These are phyloP conservation scores for Brachyhypopomus occidentalis DNA, from an alignment of 2,113 vertebrate genomes.

Conservation along the genomic window DNA sequence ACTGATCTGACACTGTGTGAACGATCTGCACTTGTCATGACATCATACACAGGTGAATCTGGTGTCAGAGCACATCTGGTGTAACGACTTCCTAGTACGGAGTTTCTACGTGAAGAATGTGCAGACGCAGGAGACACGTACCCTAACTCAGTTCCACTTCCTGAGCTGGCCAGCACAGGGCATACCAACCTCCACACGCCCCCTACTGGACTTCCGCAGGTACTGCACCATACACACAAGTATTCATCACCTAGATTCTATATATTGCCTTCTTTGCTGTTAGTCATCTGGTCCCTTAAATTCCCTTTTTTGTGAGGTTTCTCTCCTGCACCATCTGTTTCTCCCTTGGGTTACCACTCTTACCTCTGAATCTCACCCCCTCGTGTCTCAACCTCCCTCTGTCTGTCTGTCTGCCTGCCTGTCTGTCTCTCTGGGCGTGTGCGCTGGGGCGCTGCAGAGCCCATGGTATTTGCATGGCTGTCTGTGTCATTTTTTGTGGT, in stretches of 20 bases:
- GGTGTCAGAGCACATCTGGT: constrained; percentile 99
- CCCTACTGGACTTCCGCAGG: constrained; percentile 97
- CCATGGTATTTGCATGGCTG: constrained; percentile 56
- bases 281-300: background rate
- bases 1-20: background rate
- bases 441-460: constrained; percentile 53
- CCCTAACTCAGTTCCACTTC: constrained; percentile 99
- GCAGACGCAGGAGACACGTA: constrained; percentile 94
- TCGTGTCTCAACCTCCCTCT: background rate
- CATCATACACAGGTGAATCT: constrained; percentile 85
- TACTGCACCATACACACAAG: constrained; percentile 58
- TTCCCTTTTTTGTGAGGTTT: background rate
- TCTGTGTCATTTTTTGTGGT: constrained; percentile 60
- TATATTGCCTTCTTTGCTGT: background rate
- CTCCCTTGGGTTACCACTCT: background rate
- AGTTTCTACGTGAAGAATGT: constrained; percentile 99
- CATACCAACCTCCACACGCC: constrained; percentile 89
- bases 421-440: constrained; percentile 13
- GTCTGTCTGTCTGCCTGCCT: background rate
- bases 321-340: background rate
- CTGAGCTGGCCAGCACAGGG: constrained; percentile 97
- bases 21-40: background rate
- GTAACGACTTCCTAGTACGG: constrained; percentile 96
- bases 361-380: background rate
- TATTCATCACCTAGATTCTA: background rate